These are phyloP conservation scores for Myopa tessellatipennis DNA, from an alignment of 2,888 invertebrate genomes.

Conservation along the genomic window DNA sequence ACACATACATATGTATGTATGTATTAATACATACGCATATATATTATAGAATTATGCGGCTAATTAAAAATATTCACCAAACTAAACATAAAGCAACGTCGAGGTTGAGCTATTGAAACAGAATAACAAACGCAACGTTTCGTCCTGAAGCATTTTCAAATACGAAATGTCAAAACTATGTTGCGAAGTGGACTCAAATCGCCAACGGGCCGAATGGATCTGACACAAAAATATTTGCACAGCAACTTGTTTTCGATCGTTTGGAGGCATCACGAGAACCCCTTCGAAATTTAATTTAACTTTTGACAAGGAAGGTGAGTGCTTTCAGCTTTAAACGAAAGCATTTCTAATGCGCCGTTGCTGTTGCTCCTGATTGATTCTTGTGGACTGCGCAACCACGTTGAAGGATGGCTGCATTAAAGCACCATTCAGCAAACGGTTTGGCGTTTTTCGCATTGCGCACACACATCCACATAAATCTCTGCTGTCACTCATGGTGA, in stretches of 20 bases:
- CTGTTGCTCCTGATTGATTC: slow-evolving; percentile 27
- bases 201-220: slow-evolving; percentile 47
- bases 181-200: slow-evolving; percentile 39
- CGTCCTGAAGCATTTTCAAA: slow-evolving; percentile 3
- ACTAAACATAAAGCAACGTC: background rate
- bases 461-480: slow-evolving; percentile 16
- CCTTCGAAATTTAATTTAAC: slow-evolving; percentile 22
- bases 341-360: background rate
- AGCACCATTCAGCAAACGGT: background rate
- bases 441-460: background rate
- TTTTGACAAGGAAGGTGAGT: background rate
- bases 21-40: too few relatives aligned
- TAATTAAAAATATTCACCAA: background rate
- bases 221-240: slow-evolving; percentile 49
- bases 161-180: slow-evolving; percentile 49
- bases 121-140: background rate
- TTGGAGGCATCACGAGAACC: background rate
- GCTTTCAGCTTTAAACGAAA: background rate
- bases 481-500: slow-evolving; percentile 32
- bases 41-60: background rate
- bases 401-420: background rate
- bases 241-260: slow-evolving; percentile 15
- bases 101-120: background rate
- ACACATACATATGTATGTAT: too few relatives aligned
- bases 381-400: background rate